Base-by-base conservation (phyloP, 2,113 vertebrate genomes). In the Dendropsophus ebraccatus region DNA sequence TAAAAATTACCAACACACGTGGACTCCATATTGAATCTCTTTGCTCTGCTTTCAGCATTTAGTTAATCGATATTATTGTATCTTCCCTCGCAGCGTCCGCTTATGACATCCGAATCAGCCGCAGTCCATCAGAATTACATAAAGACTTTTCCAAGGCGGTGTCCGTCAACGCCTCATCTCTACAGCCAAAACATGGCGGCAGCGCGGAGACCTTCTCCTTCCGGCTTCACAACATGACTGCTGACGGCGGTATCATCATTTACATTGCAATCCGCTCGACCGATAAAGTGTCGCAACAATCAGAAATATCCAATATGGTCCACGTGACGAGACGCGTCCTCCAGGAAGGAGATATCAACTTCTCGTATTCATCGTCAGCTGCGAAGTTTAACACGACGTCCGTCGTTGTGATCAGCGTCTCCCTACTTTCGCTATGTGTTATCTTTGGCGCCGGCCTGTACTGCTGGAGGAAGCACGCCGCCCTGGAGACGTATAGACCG, bases 31-130 rank as follows among this genome's bases (percentile, higher is more conserved):
- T n/a, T n/a, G n/a, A n/a, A n/a, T n/a, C n/a, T n/a, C n/a, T n/a
- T n/a, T n/a, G n/a, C n/a, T n/a, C n/a, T n/a, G n/a, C n/a, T n/a
- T n/a, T n/a, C n/a, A n/a, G n/a, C n/a, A n/a, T n/a, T n/a, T n/a
- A n/a, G 41, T 41, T 41, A 41, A 41, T 41, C 4, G 41, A 41
- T 41, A 8, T 41, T 41, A 67, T 35, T 28, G 70, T 72, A 14
- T 37, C 32, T 75, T 76, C 41, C 45, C 83, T 92, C 92, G 88
- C 89, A 95, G 91, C 91, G 41, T 32, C 85, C 79, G 90, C 84
- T 72, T 95, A 93, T 83, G 90, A 95, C 89, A 91, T 93, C 85
- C 90, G 90, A 88, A 89, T 90, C 86, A 90, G 90, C 82, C 69
- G 70, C 76, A 90, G 25, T 84, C 91, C 91, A 16, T 87, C 75